Percentiles rank a stretch among this genome's conserved stretches.
Evolutionary conservation across 2,888 invertebrate species (phyloP).

Genomic region (Zonitis immaculata): DNA sequence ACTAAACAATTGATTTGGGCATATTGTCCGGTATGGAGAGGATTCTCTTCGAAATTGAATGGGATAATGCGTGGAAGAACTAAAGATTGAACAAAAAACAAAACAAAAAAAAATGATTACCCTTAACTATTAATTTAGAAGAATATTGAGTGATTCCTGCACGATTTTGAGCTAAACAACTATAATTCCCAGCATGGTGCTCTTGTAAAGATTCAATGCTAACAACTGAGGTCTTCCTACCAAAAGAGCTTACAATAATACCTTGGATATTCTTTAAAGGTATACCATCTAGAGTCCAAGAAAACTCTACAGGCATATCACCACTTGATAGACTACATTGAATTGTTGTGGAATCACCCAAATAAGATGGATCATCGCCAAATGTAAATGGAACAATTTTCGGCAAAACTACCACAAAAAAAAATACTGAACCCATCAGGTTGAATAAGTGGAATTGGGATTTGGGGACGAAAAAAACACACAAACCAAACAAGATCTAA

Average conservation of each 20-base stretch:
- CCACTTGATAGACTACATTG: slow-evolving; percentile 65
- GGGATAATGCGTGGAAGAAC: slow-evolving; percentile 76
- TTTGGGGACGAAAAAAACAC: slow-evolving; percentile 23
- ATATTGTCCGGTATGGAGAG: slow-evolving; percentile 48
- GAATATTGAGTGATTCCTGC: slow-evolving; percentile 53
- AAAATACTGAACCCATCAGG: slow-evolving; percentile 63
- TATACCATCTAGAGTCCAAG: slow-evolving; percentile 68
- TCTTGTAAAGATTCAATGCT: slow-evolving; percentile 61
- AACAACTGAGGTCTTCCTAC: slow-evolving; percentile 58
- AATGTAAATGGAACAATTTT: slow-evolving; percentile 61
- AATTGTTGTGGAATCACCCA: slow-evolving; percentile 46
- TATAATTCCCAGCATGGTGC: slow-evolving; percentile 61
- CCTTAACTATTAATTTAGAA: slow-evolving; percentile 67
- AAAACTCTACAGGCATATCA: slow-evolving; percentile 65
- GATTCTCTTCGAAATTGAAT: slow-evolving; percentile 71
- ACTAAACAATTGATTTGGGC: slow-evolving; percentile 57
- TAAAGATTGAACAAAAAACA: slow-evolving; percentile 49
- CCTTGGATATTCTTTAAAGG: slow-evolving; percentile 53
- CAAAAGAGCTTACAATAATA: slow-evolving; percentile 53
- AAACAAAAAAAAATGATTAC: slow-evolving; percentile 44
- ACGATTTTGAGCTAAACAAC: slow-evolving; percentile 59
- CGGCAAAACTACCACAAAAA: slow-evolving; percentile 52
- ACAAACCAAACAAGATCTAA: slow-evolving; percentile 38
- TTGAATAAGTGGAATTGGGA: slow-evolving; percentile 31
- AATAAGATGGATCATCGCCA: slow-evolving; percentile 47